These are phyloP conservation scores for Phataginus tetradactyla DNA, from an alignment of 2,797 vertebrate species.

Conservation along the genomic window DNA sequence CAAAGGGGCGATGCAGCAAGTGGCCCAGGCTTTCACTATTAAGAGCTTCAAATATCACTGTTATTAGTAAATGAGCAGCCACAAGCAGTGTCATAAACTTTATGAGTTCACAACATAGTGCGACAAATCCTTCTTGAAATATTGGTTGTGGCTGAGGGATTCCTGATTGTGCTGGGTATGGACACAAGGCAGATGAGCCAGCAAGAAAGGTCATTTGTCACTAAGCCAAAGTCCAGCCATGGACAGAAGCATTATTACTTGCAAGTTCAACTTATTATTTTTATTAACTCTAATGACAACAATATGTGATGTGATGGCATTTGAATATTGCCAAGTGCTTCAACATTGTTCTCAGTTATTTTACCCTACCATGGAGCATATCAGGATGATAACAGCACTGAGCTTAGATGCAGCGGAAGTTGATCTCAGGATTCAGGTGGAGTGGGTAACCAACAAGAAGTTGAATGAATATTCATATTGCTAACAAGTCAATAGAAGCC, in stretches of 20 bases:
- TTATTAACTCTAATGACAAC: constrained; percentile 37
- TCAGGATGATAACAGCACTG: neutral
- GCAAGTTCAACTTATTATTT: constrained; percentile 44
- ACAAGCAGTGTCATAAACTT: constrained; percentile 53
- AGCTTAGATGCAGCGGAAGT: neutral
- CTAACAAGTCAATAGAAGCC: neutral
- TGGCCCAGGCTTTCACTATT: neutral
- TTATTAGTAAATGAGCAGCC: constrained; percentile 63
- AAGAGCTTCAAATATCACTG: constrained; percentile 58
- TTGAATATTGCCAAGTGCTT: constrained; percentile 20
- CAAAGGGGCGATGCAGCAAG: neutral
- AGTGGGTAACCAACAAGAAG: neutral
- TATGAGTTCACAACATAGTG: constrained; percentile 56
- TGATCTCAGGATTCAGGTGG: neutral
- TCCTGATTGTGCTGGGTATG: constrained; percentile 40
- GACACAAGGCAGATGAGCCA: neutral
- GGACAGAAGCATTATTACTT: neutral
- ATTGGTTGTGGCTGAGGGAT: constrained; percentile 72
- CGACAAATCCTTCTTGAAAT: constrained; percentile 74
- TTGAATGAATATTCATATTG: neutral
- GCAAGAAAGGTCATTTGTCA: constrained; percentile 56
- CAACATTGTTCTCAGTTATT: neutral
- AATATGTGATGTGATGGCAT: constrained; percentile 23
- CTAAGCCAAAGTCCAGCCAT: constrained; percentile 56
- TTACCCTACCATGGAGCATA: neutral